These are phyloP conservation scores for Acrocephalus kingi DNA, from an alignment of 2,113 vertebrate species.

Conservation along the genomic window DNA sequence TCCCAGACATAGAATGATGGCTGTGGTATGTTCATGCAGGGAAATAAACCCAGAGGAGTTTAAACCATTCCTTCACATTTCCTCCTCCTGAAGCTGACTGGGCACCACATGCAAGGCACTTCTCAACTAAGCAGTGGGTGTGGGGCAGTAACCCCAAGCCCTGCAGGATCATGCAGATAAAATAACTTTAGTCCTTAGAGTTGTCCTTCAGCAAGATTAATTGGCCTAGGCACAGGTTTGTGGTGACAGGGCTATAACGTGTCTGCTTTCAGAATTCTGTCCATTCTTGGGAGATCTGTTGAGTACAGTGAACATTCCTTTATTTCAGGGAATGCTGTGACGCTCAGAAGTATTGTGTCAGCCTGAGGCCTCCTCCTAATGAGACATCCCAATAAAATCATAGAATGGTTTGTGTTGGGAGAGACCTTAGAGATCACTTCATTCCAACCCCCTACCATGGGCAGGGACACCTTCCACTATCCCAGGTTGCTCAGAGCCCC, in stretches of 20 bases:
- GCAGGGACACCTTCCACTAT: neutral
- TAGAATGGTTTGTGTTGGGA: neutral
- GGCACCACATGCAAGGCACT: neutral
- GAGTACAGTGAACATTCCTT: neutral
- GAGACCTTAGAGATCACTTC: neutral
- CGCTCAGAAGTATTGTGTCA: neutral
- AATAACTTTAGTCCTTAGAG: neutral
- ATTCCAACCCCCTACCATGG: neutral
- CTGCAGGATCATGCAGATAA: neutral
- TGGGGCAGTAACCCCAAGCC: neutral
- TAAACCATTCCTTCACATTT: neutral
- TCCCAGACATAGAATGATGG: neutral
- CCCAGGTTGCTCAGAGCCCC: fast-evolving
- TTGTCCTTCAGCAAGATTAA: neutral
- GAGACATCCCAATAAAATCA: neutral
- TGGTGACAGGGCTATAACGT: neutral
- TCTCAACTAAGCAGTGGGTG: neutral
- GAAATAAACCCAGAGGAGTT: neutral
- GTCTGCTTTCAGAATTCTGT: neutral
- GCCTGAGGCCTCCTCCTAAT: neutral
- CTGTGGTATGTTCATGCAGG: neutral
- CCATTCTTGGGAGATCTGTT: neutral
- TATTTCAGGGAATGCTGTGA: neutral
- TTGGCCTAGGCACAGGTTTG: neutral
- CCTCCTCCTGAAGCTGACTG: neutral